Base-by-base conservation (phyloP, 2,888 invertebrate genomes). In the Caenorhabditis sinica region DNA sequence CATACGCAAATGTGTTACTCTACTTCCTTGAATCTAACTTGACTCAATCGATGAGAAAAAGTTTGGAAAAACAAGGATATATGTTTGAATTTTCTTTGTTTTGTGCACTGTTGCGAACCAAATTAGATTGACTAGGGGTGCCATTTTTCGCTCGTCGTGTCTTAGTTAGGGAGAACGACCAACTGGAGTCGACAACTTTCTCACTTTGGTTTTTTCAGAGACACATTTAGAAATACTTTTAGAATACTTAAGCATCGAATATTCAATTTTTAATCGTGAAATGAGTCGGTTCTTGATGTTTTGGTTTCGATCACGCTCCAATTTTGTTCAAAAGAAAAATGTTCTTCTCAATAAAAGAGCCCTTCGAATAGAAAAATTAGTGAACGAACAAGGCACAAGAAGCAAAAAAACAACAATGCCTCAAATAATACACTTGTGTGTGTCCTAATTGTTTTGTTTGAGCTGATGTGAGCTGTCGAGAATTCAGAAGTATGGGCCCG, bases 401-500 rank as follows among this genome's bases (percentile, higher is more conserved):
- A 61, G 43, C 51, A 63, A 51, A 51, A 51, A 74, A 65, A 65
- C 40, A 69, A 61, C 58, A 76, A 76, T 76, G 75, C 74, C n/a
- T 75, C 74, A 75, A 74, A 75, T 65, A 68, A 77, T 68, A 61
- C 69, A 69, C 61, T 77, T 61, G 69, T 66, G 20, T 49, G 20
- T 49, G 20, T 69, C 77, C 69, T 77, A 77, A 77, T 77, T 77
- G 77, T 77, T 77, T 69, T 77, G 77, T 77, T 77, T 69, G 69
- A 77, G 77, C 77, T 69, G 61, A 58, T 58, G 75, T 68, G 76
- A 69, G 69, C 77, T 77, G 77, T 58, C 61, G 76, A 69, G 69
- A 63, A 77, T 61, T 77, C 77, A 77, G 69, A 69, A 77, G 77
- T 77, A 30, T 77, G 69, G 61, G 28, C n/a, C n/a, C 60, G 51